Evolutionary conservation across 1,140 invertebrate species (phyloP).

Genomic region (Chionoecetes opilio): DNA sequence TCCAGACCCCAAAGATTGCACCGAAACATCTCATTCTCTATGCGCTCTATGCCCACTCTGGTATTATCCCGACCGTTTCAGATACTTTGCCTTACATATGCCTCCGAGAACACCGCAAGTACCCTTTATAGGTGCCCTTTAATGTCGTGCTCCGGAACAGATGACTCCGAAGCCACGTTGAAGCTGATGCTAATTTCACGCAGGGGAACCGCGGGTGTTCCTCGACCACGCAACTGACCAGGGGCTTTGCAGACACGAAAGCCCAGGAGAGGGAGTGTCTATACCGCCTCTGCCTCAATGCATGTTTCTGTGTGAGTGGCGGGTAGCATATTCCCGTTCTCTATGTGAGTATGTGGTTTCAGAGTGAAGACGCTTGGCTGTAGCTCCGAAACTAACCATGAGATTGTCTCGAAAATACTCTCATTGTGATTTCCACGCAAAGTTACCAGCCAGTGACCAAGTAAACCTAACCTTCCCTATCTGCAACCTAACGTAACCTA

Average conservation of each 20-base stretch:
- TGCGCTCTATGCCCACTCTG: background rate
- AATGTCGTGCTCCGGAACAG: background rate
- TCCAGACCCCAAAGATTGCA: background rate
- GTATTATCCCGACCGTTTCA: background rate
- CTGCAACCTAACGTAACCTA: too few species aligned
- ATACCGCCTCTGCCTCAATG: background rate
- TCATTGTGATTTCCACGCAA: too few species aligned
- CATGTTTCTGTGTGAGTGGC: background rate
- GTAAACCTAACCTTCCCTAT: too few species aligned
- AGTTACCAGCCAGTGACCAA: too few species aligned
- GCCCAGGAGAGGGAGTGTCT: background rate
- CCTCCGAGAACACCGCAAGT: background rate
- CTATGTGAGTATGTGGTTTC: too few species aligned
- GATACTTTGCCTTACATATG: background rate
- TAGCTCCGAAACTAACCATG: too few species aligned
- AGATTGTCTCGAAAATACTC: too few species aligned
- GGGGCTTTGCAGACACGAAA: background rate
- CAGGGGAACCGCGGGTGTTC: background rate
- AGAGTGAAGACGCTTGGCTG: too few species aligned
- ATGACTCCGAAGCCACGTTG: background rate
- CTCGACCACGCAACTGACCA: background rate
- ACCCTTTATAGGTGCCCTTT: background rate
- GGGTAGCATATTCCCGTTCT: too few species aligned
- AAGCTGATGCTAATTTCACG: slow-evolving; percentile 18
- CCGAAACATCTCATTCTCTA: background rate